Evolutionary conservation across 2,888 invertebrate genomes (phyloP), one percentile per base, ranked within the genome.

Genomic region (Watsonalla binaria): DNA sequence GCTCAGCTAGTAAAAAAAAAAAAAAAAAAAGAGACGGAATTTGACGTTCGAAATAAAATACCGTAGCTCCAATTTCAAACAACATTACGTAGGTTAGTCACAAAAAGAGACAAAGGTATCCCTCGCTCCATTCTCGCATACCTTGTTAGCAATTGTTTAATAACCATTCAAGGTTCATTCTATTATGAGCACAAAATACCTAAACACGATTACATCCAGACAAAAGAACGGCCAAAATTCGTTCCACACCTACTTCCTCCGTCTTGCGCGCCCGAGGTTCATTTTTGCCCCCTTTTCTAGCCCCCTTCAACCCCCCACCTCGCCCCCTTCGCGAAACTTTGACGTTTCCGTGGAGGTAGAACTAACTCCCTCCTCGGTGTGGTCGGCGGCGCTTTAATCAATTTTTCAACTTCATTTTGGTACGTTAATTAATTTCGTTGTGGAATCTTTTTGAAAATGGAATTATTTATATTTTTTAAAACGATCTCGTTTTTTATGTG

Each of bases 351-450:
- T 72, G 71, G 72, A 75, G 79, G 73, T 70, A 65, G 70, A 74
- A 74, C 77, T 76, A 70, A 61, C 73, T 72, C 74, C 70, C 70
- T 64, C 66, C 60, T 66, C 55, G 61, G 62, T 78, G 82, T 66
- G 82, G 82, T 79, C 72, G 74, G 63, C 67, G 76, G 74, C 63
- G 80, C 72, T 83, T 84, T 86, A 84, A 84, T 84, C 82, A 86
- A 84, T 85, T 85, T 85, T 85, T 85, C 79, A 84, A 85, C 80
- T 84, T 80, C 74, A 78, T 82, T 83, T 79, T 70, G 68, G 70
- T 70, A 68, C 65, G 68, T 65, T 76, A 73, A 76, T 77, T 77
- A 77, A 72, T 76, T 66, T 61, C 60, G 57, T 61, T 54, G 60
- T 62, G 60, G 61, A 61, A 63, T 67, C 58, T 57, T 67, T 67